These are phyloP conservation scores for Microtus montanus DNA, from an alignment of 2,113 vertebrate species.

Conservation along the genomic window DNA sequence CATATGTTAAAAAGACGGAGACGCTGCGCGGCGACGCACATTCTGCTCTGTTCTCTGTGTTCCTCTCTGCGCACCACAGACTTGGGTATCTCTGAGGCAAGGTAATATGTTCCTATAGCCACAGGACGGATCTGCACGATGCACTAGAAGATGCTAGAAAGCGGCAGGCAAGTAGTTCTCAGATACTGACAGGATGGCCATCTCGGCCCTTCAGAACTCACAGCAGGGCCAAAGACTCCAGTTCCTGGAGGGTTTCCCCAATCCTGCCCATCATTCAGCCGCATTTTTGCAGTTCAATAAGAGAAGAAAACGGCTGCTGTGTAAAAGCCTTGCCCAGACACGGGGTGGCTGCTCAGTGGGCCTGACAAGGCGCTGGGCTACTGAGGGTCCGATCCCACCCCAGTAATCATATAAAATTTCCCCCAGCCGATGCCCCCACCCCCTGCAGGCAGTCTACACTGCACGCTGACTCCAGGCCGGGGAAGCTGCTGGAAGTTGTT, in stretches of 20 bases:
- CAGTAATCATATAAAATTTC: constrained; percentile 66
- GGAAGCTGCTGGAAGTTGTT: constrained; percentile 70
- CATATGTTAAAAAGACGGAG: constrained; percentile 75
- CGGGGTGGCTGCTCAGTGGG: constrained; percentile 5
- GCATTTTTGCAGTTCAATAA: constrained; percentile 35
- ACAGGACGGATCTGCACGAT: background rate
- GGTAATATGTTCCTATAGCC: accelerated
- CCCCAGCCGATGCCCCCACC: background rate
- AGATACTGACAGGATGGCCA: background rate
- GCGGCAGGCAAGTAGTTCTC: background rate
- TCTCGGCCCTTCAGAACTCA: background rate
- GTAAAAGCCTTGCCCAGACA: constrained; percentile 33
- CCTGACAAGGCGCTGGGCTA: background rate
- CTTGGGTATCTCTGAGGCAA: background rate
- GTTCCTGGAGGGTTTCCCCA: background rate
- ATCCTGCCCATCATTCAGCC: background rate
- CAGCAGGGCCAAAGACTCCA: background rate
- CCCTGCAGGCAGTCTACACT: constrained; percentile 29
- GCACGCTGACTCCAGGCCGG: background rate
- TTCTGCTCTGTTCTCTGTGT: constrained; percentile 28
- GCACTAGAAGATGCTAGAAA: background rate
- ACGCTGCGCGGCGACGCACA: background rate
- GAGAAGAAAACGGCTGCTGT: background rate
- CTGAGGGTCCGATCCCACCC: constrained; percentile 61
- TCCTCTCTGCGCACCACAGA: background rate